A percentile compares a stretch with the other conserved stretches of the same genome.
phyloP scores from a whole-genome alignment of 2,888 invertebrate species.

The Athrips mouffetella region DNA sequence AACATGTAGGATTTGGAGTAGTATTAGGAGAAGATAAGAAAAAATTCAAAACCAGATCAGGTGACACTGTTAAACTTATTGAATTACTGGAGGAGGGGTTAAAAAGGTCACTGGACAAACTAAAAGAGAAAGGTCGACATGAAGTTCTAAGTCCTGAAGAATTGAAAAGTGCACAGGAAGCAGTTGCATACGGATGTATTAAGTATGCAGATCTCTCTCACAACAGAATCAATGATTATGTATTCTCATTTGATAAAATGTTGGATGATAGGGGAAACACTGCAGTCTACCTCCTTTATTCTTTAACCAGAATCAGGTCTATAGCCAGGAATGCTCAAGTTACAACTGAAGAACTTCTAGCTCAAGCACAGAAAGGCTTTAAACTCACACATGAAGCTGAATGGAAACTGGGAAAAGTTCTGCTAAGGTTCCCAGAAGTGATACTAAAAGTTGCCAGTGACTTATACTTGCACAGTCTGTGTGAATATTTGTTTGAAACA shows the following conservation, averaged over 20 bases:
- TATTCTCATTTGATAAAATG: conserved; percentile 99
- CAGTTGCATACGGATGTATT: conserved; percentile 98
- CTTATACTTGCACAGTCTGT: conserved; percentile 90
- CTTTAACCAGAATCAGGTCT: conserved; percentile 94
- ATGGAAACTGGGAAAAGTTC: conserved; percentile 93
- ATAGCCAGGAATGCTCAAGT: conserved; percentile 89
- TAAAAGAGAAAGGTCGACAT: conserved; percentile 92
- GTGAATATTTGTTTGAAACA: conserved; percentile 97
- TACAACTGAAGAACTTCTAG: conserved; percentile 77
- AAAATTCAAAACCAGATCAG: conserved; percentile 98
- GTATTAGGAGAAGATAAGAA: conserved; percentile 99
- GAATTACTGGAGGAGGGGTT: conserved; percentile 96
- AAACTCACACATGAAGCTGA: conserved; percentile 93
- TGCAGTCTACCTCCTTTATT: conserved; percentile 97
- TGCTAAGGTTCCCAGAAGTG: conserved; percentile 92
- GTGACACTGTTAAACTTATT: conserved; percentile 93
- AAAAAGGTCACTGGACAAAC: conserved; percentile 87
- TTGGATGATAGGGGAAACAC: conserved; percentile 99
- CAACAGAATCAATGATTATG: conserved; percentile 94
- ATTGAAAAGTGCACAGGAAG: conserved; percentile 88
- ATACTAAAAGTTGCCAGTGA: conserved; percentile 89
- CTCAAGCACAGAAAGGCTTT: conserved; percentile 80
- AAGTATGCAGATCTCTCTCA: conserved; percentile 98
- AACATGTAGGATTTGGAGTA: conserved; percentile 97
- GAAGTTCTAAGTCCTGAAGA: conserved; percentile 89